phyloP scores from a whole-genome alignment of 2,888 invertebrate species.

The Amphiduros pacificus region DNA sequence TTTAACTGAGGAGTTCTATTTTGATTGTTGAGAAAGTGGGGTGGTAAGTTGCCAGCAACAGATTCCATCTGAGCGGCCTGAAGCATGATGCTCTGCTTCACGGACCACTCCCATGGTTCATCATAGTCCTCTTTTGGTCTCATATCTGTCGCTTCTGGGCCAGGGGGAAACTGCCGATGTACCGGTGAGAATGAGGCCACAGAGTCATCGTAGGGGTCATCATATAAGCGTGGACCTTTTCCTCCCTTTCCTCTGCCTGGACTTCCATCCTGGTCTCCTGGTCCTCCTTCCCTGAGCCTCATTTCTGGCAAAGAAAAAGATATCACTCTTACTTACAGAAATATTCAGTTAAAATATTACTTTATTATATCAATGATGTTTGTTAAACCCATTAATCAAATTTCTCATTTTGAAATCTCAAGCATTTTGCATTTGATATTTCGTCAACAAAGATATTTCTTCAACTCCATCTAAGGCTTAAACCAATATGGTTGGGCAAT shows the following conservation, averaged over 20 bases:
- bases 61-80: slow-evolving; percentile 12
- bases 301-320: slow-evolving; percentile 1
- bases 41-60: slow-evolving; percentile 11
- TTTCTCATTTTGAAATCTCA: too few relatives aligned
- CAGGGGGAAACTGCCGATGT: neutral
- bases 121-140: slow-evolving; percentile 28
- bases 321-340: too few relatives aligned
- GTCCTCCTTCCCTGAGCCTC: slow-evolving; percentile 6
- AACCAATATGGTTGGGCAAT: too few relatives aligned
- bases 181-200: neutral
- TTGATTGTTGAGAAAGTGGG: slow-evolving; percentile 8
- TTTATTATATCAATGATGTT: too few relatives aligned
- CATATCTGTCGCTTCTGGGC: slow-evolving; percentile 12
- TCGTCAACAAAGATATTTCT: too few relatives aligned
- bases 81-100: slow-evolving; percentile 16
- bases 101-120: slow-evolving; percentile 29
- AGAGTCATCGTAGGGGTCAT: slow-evolving; percentile 14
- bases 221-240: slow-evolving; percentile 4
- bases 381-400: too few relatives aligned
- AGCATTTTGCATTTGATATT: too few relatives aligned
- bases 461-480: too few relatives aligned
- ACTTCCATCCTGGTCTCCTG: neutral
- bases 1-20: slow-evolving; percentile 8
- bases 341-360: too few relatives aligned
- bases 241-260: neutral